A percentile compares a stretch with the other conserved stretches of the same genome.
Conservation (phyloP, 1,140 invertebrate species). For the Ruditapes philippinarum region DNA sequence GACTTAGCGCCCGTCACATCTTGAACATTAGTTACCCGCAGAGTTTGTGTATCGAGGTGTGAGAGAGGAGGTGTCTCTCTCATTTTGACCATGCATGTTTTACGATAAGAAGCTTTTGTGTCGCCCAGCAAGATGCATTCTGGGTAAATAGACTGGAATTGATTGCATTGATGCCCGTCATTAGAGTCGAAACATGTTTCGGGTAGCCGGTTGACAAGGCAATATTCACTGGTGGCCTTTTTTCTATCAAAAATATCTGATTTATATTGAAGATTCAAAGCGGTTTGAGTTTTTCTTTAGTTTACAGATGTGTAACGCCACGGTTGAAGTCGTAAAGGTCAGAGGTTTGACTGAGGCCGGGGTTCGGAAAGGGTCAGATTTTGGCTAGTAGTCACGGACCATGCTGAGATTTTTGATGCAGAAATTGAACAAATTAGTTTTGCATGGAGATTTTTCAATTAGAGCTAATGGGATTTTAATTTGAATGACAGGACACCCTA, state of each 20-base stretch:
- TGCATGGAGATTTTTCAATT: slow-evolving; percentile 35
- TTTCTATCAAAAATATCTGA: not conserved
- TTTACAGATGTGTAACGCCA: slow-evolving; percentile 19
- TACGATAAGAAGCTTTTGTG: slow-evolving; percentile 1
- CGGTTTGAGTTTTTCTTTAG: not conserved
- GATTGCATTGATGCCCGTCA: slow-evolving; percentile 19
- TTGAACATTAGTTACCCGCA: not conserved
- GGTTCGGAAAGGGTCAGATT: slow-evolving; percentile 18
- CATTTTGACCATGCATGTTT: not conserved
- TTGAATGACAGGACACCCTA: not conserved
- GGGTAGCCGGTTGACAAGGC: not conserved
- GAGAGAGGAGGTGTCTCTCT: slow-evolving; percentile 17
- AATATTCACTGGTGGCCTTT: slow-evolving; percentile 13
- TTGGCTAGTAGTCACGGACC: not conserved
- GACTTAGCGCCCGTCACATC: not conserved
- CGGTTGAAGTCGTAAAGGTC: slow-evolving; percentile 12
- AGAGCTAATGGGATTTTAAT: slow-evolving; percentile 33
- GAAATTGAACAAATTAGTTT: slow-evolving; percentile 37
- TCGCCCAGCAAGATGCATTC: not conserved
- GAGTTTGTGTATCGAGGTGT: slow-evolving; percentile 39
- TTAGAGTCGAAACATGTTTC: slow-evolving; percentile 47
- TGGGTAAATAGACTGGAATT: slow-evolving; percentile 42
- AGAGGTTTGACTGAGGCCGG: slow-evolving; percentile 6
- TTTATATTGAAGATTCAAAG: not conserved
- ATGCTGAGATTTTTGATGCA: slow-evolving; percentile 11